Base-by-base conservation (phyloP, 2,888 invertebrate genomes). In the Pyrrhia umbra region DNA sequence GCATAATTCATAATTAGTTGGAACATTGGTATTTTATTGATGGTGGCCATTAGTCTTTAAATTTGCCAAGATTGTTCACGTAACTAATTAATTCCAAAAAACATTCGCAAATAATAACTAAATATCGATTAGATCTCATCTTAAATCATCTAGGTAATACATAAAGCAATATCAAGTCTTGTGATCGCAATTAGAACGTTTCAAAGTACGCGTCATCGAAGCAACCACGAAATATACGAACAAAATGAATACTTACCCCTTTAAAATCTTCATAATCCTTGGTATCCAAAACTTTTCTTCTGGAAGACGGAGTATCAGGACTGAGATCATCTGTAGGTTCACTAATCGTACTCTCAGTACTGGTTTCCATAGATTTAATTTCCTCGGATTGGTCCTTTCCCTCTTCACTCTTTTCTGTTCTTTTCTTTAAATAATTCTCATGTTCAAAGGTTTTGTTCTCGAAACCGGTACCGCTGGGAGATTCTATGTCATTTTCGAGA, bases 391-490 rank as follows among this genome's bases (percentile, higher is more conserved):
- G 75, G 59, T 77, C 79, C 2, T 85, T 86, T 65, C 87, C 84
- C 15, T 87, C 87, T 27, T 80, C 92, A 30, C 83, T 86, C 57
- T 92, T 94, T 57, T 95, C 95, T 0, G 90, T 91, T 27, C 94
- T 90, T 64, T 92, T 93, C 84, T 94, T 90, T 56, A 95, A 81
- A 77, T 89, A 92, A 83, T 95, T 93, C 79, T 95, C 92, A 81
- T 95, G 93, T 78, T 95, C 93, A 75, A 95, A 92, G 0, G 95
- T 93, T 74, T 94, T 93, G 52, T 95, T 93, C 65, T 95, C 93
- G 77, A 94, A 95, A 18, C 95, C 95, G 58, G 95, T 92, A 62
- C 92, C 92, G 46, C 92, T 92, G 0, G 95, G 95, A 54, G 94
- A 94, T 82, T 95, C 92, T 42, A 94, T 86, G 66, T 95, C 93